phyloP scores from a whole-genome alignment of 2,113 vertebrate genomes.

The Catharus bicknelli region DNA sequence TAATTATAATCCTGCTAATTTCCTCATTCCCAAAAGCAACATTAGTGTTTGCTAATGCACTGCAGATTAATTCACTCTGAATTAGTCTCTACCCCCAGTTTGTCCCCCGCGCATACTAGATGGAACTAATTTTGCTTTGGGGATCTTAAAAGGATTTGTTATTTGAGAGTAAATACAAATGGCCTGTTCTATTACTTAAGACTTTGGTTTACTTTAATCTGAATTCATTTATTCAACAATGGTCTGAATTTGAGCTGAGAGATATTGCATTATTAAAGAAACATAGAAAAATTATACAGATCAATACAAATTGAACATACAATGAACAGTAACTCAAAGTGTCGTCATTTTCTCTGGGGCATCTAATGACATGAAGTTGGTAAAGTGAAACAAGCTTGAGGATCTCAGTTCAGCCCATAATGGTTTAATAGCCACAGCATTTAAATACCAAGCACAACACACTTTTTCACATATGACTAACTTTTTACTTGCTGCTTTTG shows the following conservation, averaged over 20 bases:
- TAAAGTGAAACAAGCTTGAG: background rate
- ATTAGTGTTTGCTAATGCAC: slow-evolving; percentile 61
- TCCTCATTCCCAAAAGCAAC: slow-evolving; percentile 59
- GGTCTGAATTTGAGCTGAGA: background rate
- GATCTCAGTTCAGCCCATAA: background rate
- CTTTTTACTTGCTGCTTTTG: background rate
- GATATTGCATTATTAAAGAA: background rate
- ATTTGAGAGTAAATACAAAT: slow-evolving; percentile 35
- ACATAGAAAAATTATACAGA: background rate
- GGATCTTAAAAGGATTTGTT: slow-evolving; percentile 44
- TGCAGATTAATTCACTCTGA: slow-evolving; percentile 56
- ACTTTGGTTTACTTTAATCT: slow-evolving; percentile 53
- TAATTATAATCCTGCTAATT: slow-evolving; percentile 64
- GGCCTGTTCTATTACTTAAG: slow-evolving; percentile 56
- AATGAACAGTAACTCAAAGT: background rate
- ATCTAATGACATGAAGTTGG: background rate
- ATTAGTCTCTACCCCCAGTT: slow-evolving; percentile 41
- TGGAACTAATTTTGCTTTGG: slow-evolving; percentile 47
- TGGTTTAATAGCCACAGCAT: background rate
- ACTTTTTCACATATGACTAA: background rate
- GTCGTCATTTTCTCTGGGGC: background rate
- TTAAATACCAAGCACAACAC: background rate
- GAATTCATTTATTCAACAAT: slow-evolving; percentile 26
- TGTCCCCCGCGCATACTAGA: background rate
- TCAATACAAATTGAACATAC: background rate